phyloP scores from a whole-genome alignment of 37 sponge, comb jelly and placozoan species.

The Ephydatia muelleri region DNA sequence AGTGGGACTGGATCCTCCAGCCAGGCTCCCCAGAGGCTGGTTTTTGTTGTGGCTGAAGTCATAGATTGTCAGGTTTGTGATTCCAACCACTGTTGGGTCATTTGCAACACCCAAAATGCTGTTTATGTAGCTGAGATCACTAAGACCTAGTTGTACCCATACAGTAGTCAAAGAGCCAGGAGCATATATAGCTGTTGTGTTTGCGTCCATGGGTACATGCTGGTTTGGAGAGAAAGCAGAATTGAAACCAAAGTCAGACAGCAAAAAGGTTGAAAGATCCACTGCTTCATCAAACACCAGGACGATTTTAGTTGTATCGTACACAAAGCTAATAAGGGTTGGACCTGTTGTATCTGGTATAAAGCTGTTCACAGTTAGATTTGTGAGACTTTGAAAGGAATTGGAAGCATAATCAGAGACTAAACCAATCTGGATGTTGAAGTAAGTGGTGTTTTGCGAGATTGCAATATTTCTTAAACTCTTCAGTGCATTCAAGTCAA shows the following conservation, averaged over 20 bases:
- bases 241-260: conserved; percentile 15
- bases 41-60: conserved; percentile 56
- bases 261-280: conserved; percentile 49
- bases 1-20: conserved; percentile 31
- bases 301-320: conserved; percentile 39
- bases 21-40: conserved; percentile 2
- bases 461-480: conserved; percentile 45
- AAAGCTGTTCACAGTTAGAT: conserved; percentile 9
- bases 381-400: not conserved
- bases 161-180: not conserved
- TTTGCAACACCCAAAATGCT: conserved; percentile 30
- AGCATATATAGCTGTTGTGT: not conserved
- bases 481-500: conserved; percentile 73
- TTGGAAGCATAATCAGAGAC: conserved; percentile 60
- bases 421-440: conserved; percentile 28
- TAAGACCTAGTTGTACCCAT: not conserved
- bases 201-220: not conserved
- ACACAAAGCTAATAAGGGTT: conserved; percentile 35
- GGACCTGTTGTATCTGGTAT: conserved; percentile 76
- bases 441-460: conserved; percentile 29
- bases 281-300: conserved; percentile 85
- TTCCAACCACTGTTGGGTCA: conserved; percentile 33
- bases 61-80: conserved; percentile 41
- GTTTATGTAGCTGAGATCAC: not conserved
- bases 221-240: not conserved